These are phyloP conservation scores for Mya arenaria DNA, from an alignment of 1,140 invertebrate species.

Conservation along the genomic window DNA sequence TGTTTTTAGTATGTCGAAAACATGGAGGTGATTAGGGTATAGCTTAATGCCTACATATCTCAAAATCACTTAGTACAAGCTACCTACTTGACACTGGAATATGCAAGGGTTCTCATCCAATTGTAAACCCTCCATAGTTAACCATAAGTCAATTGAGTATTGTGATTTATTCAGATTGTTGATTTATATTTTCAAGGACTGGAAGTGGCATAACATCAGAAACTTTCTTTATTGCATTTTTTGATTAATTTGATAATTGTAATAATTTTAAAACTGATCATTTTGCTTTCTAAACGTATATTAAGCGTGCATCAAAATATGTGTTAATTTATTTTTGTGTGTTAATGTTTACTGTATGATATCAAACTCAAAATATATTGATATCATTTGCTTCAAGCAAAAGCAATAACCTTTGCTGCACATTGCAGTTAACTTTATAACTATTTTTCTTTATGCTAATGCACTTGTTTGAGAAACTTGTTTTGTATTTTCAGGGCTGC, in stretches of 20 bases:
- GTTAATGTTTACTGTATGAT: not conserved
- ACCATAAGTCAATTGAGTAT: not conserved
- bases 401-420: not conserved
- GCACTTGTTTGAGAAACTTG: not conserved
- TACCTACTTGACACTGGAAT: not conserved
- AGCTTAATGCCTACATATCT: not conserved
- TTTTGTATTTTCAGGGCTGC: constrained; percentile 39
- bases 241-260: no score
- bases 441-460: no score
- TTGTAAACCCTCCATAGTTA: not conserved
- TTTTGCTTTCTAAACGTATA: no score
- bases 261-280: no score
- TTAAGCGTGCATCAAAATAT: not conserved
- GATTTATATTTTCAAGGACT: no score
- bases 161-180: no score
- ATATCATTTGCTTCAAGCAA: not conserved
- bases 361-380: not conserved
- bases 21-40: not conserved
- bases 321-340: not conserved
- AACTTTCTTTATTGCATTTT: no score
- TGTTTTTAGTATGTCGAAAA: not conserved
- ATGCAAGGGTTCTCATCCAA: not conserved
- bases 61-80: not conserved
- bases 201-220: no score
- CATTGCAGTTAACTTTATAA: not conserved